Conservation (phyloP, 2,888 invertebrate species). For the Chloroclystis v-ata region DNA sequence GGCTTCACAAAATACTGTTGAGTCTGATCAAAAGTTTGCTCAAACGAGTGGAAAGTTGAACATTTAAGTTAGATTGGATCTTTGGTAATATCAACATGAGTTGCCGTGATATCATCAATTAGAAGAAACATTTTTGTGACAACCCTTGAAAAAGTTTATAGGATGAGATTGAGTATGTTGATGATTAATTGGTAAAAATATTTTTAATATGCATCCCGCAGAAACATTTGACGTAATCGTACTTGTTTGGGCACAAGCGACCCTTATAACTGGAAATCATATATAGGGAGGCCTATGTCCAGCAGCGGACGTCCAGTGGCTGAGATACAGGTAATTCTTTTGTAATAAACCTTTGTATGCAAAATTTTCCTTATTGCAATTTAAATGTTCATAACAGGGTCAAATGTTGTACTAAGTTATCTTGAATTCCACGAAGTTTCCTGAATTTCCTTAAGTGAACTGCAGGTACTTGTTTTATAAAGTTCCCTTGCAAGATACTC, state of each 20-base stretch:
- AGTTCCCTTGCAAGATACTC: slow-evolving; percentile 3
- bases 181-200: no score
- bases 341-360: no score
- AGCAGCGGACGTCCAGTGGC: no score
- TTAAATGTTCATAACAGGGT: slow-evolving; percentile 3
- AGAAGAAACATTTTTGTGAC: neutral
- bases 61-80: slow-evolving; percentile 20
- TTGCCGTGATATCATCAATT: slow-evolving; percentile 18
- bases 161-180: no score
- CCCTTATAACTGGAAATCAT: no score
- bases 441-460: slow-evolving; percentile 24
- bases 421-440: no score
- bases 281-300: no score
- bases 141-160: neutral
- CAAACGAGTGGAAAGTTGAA: slow-evolving; percentile 24
- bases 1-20: slow-evolving; percentile 29
- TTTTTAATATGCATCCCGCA: no score
- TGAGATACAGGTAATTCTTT: no score
- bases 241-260: no score
- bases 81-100: slow-evolving; percentile 23
- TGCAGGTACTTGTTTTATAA: slow-evolving; percentile 26
- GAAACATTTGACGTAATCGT: no score
- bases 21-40: slow-evolving; percentile 32
- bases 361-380: neutral
- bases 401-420: slow-evolving; percentile 13